phyloP scores from a whole-genome alignment of 2,113 vertebrate species.

The Bambusicola thoracicus region DNA sequence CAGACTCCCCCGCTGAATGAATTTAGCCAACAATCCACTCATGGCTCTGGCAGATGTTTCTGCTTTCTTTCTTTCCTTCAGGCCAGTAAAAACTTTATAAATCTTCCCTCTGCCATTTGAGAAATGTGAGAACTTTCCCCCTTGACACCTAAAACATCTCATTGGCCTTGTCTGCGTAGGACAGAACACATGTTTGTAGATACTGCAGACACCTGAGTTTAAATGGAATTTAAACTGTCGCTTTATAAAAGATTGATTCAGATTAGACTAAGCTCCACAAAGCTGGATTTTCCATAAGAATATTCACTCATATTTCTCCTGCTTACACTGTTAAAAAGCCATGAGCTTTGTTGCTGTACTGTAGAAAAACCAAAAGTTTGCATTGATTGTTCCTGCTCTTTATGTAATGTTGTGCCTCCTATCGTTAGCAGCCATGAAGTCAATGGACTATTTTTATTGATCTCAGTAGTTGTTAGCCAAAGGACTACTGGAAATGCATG shows the following conservation, averaged over 20 bases:
- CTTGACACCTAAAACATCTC: conserved; percentile 33
- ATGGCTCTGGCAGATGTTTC: conserved; percentile 64
- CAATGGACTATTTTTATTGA: neutral
- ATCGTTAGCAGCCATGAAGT: neutral
- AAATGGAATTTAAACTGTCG: neutral
- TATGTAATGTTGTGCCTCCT: neutral
- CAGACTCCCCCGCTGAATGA: conserved; percentile 31
- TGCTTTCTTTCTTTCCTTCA: conserved; percentile 26
- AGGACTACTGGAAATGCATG: neutral
- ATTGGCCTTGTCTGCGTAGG: conserved; percentile 18
- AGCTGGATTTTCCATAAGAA: neutral
- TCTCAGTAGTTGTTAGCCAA: neutral
- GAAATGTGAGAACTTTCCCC: conserved; percentile 18
- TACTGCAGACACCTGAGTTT: neutral
- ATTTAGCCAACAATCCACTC: conserved; percentile 55
- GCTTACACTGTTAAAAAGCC: neutral
- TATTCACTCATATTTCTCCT: neutral
- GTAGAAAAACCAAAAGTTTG: neutral
- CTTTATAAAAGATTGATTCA: neutral
- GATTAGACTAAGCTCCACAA: neutral
- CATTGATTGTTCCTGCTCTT: neutral
- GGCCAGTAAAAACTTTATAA: conserved; percentile 48
- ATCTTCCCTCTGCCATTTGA: conserved; percentile 43
- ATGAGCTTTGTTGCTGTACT: neutral
- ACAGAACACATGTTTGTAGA: neutral